Base-by-base conservation (phyloP, 1,140 invertebrate species). In the Pomacea maculata region DNA sequence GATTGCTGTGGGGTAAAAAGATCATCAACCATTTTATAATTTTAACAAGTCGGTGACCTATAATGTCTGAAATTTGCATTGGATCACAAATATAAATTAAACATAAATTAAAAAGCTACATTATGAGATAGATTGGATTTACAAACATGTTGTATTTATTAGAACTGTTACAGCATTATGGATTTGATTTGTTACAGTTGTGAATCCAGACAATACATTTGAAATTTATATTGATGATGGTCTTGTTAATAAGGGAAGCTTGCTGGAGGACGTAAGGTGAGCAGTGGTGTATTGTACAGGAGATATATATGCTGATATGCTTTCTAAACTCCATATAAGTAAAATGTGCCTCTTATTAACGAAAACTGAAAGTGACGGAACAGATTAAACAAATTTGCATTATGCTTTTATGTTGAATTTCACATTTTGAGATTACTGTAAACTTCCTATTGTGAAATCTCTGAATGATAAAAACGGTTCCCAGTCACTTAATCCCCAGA, bases 171-270 rank as follows among this genome's bases (percentile, higher is more conserved):
- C 34, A 45, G 6, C 6, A 6, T 54, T 52, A 11, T 80, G 34
- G 63, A 63, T 72, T 64, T 76, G 70, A 78, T 83, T 82, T 70
- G 80, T 88, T 88, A 55, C 83, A 90, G 94, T 97, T 67, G 87
- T 99, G 45, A 94, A 94, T 21, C 96, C 97, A 14, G 97, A 99
- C 88, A 99, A 98, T 89, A 94, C 94, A 0, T 94, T 91, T 91
- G 90, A 93, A 86, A 91, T 94, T n/a, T 87, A 86, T 21, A 86
- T 94, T 61, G 94, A 94, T 95, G 95, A 92, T 92, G 94, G 85
- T 92, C 95, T 75, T 91, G 93, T 97, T 2, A 97, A 97, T 88
- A 94, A 95, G 73, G 98, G 98, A 19, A 96, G 94, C 45, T 90
- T 99, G 25, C 89, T 99, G 45, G 95, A 96, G 82, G 97, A 99